A percentile compares a stretch with the other conserved stretches of the same genome.
phyloP scores from a whole-genome alignment of 1,140 invertebrate genomes.

The Grapholita molesta region DNA sequence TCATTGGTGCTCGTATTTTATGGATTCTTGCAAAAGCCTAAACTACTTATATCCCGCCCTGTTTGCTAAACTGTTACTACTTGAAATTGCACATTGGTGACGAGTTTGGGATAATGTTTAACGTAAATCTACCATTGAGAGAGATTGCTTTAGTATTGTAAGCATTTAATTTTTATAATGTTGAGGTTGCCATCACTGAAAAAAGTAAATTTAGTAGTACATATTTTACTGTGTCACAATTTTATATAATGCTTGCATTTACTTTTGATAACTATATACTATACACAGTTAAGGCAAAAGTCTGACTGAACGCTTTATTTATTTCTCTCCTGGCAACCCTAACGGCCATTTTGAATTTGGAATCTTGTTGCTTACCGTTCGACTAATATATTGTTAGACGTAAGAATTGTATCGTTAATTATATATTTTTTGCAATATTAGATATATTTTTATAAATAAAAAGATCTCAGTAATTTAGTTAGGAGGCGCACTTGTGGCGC shows the following conservation, averaged over 20 bases:
- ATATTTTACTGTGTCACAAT: constrained; percentile 30
- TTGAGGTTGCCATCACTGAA: constrained; percentile 48
- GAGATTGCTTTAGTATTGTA: constrained; percentile 63
- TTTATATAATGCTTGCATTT: constrained; percentile 58
- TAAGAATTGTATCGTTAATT: constrained; percentile 59
- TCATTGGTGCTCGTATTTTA: neutral
- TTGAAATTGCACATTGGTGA: constrained; percentile 17
- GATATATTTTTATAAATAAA: constrained; percentile 56
- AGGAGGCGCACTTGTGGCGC: constrained; percentile 34
- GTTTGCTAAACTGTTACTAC: neutral
- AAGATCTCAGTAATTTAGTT: constrained; percentile 54
- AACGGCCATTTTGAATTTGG: constrained; percentile 32
- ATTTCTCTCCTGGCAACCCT: constrained; percentile 45
- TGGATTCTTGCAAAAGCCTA: neutral
- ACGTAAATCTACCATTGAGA: constrained; percentile 54
- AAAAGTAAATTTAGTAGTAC: constrained; percentile 34
- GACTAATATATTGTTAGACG: constrained; percentile 65
- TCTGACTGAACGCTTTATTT: constrained; percentile 30
- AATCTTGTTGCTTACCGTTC: constrained; percentile 68
- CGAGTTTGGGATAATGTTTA: constrained; percentile 27
- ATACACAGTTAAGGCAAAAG: constrained; percentile 29
- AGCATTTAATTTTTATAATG: constrained; percentile 43
- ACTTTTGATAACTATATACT: constrained; percentile 48
- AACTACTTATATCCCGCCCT: neutral
- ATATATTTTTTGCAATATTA: constrained; percentile 64